Conservation (phyloP, 1,140 invertebrate species). For the Nebria ingens region DNA sequence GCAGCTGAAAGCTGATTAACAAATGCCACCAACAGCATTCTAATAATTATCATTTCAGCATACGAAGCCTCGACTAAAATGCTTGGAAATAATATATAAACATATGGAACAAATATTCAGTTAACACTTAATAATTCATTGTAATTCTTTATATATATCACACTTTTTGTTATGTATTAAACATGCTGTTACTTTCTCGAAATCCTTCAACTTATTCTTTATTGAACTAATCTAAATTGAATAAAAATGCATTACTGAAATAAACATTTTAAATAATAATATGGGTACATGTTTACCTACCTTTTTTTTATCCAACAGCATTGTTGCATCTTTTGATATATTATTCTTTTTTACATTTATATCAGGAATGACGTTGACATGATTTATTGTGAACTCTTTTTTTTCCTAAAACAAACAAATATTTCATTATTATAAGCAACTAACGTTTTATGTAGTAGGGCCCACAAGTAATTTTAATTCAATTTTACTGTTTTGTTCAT, state of each 20-base stretch:
- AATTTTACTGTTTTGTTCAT: constrained; percentile 1
- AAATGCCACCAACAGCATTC: constrained; percentile 12
- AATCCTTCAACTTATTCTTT: not conserved
- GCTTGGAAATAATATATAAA: constrained; percentile 22
- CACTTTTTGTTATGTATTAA: not conserved
- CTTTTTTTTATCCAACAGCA: not conserved
- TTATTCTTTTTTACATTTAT: too few relatives aligned
- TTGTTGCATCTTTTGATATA: too few relatives aligned
- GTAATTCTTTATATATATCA: not conserved
- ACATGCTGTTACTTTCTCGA: not conserved
- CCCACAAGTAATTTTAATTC: not conserved
- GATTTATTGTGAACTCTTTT: not conserved
- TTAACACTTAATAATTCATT: not conserved
- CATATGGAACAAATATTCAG: not conserved
- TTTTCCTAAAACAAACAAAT: not conserved
- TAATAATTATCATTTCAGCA: constrained; percentile 17
- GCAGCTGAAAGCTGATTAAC: too few relatives aligned
- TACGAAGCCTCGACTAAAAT: constrained; percentile 20
- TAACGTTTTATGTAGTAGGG: too few relatives aligned
- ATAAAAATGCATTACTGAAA: too few relatives aligned
- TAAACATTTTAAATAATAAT: too few relatives aligned
- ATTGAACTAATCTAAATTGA: not conserved
- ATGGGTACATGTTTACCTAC: too few relatives aligned
- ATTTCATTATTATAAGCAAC: too few relatives aligned
- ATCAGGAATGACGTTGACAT: too few relatives aligned